Conservation (phyloP, 1,140 invertebrate genomes). For the Bombus turneri region DNA sequence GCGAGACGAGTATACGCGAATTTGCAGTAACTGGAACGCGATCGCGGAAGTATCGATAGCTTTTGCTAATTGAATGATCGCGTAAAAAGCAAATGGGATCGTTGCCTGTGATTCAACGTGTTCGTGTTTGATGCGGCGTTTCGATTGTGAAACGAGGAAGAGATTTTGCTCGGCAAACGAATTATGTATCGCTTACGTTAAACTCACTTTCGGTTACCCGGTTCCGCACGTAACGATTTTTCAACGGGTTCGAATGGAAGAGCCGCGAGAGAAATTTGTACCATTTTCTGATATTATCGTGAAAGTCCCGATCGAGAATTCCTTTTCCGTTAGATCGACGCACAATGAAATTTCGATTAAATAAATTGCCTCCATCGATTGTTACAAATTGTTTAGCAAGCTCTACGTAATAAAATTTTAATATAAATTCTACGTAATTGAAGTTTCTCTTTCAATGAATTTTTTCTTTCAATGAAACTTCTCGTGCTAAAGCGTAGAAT, state of each 20-base stretch:
- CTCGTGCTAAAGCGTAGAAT: no score
- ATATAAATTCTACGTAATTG: no score
- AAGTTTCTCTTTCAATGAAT: no score
- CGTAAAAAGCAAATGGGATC: conserved; percentile 7
- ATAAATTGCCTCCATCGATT: no score
- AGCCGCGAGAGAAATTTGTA: background rate
- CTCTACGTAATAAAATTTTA: no score
- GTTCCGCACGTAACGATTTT: background rate
- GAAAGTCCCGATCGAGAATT: background rate
- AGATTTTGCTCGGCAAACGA: background rate
- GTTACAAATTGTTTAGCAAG: no score
- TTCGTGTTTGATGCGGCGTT: background rate
- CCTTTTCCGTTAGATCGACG: no score
- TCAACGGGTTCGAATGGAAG: background rate
- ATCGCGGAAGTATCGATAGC: conserved; percentile 9
- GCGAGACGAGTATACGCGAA: background rate
- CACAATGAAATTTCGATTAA: no score
- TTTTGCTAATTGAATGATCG: conserved; percentile 23
- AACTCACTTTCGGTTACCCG: background rate
- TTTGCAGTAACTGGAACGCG: background rate
- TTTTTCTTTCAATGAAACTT: no score
- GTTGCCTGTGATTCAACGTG: background rate
- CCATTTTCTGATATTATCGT: background rate
- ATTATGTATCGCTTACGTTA: background rate
- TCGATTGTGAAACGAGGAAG: conserved; percentile 35